Evolutionary conservation across 2,113 vertebrate species (phyloP), one percentile per base, ranked within the genome.

Genomic region (Rousettus leschenaultii): DNA sequence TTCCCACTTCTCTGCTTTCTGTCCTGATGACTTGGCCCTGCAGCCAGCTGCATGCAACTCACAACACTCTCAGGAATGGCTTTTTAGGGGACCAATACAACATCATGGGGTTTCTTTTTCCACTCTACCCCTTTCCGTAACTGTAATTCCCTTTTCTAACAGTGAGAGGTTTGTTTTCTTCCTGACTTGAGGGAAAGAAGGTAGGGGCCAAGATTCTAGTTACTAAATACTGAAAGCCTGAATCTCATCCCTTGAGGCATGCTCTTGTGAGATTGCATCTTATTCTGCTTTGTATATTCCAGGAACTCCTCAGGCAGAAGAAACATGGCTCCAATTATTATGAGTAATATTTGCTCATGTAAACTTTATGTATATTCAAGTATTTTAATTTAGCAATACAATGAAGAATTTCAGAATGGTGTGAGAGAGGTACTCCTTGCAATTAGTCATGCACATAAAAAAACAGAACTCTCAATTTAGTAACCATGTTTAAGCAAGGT

Each of bases 201-300:
- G 40, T 22, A 38, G n/a, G 4, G 28, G 2, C 18, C 3, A 9
- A 59, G 7, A 43, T 77, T 83, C 40, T n/a, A 21, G 28, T 53
- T 2, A 4, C 21, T 51, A 51, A 75, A 7, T 80, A 26, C 12
- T 9, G 2, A 16, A 19, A 21, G 4, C 6, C 40, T 28, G 12
- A 59, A 9, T 6, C 26, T 0, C 11, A 53, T 1, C 2, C 3
- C 8, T 43, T 33, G 2, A 26, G 53, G 2, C 13, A n/a, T n/a
- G 14, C 5, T 82, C 7, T 18, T 2, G 22, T 87, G 33, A 22
- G 21, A 51, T 16, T 33, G 12, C 28, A 38, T 28, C 12, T 66
- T 40, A 33, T 40, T n/a, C 5, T 74, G 18, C 22, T 53, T 75
- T 40, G 18, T 28, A 57, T 26, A 6, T 24, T 73, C 33, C 68